Evolutionary conservation across 2,797 vertebrate species (phyloP).

Genomic region (Enteromius argenteus): DNA sequence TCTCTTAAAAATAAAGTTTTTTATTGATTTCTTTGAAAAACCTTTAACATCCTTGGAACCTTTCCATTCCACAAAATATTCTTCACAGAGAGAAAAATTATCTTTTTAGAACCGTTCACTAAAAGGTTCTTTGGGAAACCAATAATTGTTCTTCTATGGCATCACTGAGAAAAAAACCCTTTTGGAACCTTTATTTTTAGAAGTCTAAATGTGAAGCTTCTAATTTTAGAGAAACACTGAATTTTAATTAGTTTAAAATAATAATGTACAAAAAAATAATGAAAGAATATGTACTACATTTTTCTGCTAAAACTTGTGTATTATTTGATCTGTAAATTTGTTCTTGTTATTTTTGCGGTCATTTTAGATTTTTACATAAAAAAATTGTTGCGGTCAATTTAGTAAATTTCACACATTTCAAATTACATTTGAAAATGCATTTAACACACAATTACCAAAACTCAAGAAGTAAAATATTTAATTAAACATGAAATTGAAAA

Average conservation of each 20-base stretch:
- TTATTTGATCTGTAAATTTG: neutral
- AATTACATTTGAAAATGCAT: neutral
- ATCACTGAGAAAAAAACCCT: neutral
- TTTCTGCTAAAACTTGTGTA: neutral
- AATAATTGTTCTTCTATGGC: neutral
- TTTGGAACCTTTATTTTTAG: neutral
- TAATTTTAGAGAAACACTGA: neutral
- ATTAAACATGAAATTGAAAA: neutral
- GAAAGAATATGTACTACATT: neutral
- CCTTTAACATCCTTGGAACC: too few species aligned
- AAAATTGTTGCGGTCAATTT: neutral
- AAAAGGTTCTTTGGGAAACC: neutral
- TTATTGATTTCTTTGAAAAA: too few species aligned
- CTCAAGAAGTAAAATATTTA: neutral
- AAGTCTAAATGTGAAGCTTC: neutral
- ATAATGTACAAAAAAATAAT: neutral
- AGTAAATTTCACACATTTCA: neutral
- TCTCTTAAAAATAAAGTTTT: neutral
- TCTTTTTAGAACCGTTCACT: neutral
- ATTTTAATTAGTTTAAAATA: neutral
- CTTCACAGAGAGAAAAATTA: too few species aligned
- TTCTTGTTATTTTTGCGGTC: neutral
- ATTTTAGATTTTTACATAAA: neutral
- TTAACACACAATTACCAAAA: neutral
- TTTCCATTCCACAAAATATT: too few species aligned